Evolutionary conservation across 2,113 vertebrate genomes (phyloP), one percentile per base, ranked within the genome.

Genomic region (Ovis canadensis): DNA sequence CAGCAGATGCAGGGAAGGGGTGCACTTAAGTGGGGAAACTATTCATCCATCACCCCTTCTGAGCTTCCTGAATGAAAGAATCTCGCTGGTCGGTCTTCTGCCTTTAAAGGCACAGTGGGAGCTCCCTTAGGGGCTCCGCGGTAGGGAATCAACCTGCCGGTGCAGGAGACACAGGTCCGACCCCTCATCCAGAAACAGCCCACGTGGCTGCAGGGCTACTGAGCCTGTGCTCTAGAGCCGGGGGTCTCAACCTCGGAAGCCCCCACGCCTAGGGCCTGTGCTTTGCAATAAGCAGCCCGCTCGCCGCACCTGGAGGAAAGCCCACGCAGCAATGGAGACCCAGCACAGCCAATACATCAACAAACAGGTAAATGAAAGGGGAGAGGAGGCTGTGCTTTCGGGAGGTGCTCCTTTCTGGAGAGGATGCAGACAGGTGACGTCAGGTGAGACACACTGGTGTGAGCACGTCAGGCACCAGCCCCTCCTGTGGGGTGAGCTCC

Each of bases 371-470:
- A 40, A 43, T 0, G 3, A 15, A 43, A 43, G 71, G 36, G 40
- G 5, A 14, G 52, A 93, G 36, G 67, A 82, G 84, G 19, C 71
- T n/a, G 40, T n/a, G 25, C 85, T 93, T 50, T 92, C 60, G 96
- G 7, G 60, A 94, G 97, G 62, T 55, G n/a, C 91, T 97, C 96
- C 94, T 96, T 93, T 89, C 81, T 93, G 91, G 77, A 95, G 40
- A 8, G 16, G 16, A 90, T 0, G 19, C 17, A 95, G 92, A 92
- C 40, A 85, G 88, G 48, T 27, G 81, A 96, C 92, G 88, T 87
- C 83, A 74, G 87, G 54, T 13, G 54, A 11, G 43, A 33, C 23
- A 88, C 31, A 86, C n/a, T 3, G 15, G 36, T 57, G 83, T 92
- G n/a, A 92, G 91, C 60, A 74, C 19, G 57, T 71, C 91, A 59